These are phyloP conservation scores for Ceyx cyanopectus DNA, from an alignment of 2,113 vertebrate genomes.

Conservation along the genomic window DNA sequence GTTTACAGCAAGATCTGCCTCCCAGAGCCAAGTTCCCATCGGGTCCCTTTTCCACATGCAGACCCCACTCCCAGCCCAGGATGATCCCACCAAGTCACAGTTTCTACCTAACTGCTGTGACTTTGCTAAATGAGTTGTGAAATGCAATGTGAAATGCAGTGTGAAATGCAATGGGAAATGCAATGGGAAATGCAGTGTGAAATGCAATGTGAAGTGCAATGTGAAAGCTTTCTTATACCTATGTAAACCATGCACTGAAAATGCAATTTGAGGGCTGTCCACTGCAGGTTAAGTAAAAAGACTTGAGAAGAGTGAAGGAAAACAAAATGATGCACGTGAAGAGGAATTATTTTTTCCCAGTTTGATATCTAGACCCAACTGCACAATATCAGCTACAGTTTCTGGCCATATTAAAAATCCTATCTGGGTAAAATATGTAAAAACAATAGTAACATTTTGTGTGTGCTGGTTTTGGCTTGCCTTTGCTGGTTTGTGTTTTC, in stretches of 20 bases:
- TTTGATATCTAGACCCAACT: background rate
- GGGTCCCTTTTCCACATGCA: slow-evolving; percentile 16
- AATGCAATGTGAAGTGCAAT: background rate
- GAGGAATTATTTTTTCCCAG: background rate
- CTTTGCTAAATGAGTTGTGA: slow-evolving; percentile 32
- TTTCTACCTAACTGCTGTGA: background rate
- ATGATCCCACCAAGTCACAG: slow-evolving; percentile 42
- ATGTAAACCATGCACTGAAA: slow-evolving; percentile 27
- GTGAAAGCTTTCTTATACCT: slow-evolving; percentile 13
- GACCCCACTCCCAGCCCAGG: background rate
- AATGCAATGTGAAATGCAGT: background rate
- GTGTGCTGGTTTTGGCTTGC: slow-evolving; percentile 44
- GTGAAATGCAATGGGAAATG: background rate
- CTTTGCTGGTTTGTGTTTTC: slow-evolving; percentile 39
- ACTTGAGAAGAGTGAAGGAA: background rate
- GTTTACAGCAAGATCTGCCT: slow-evolving; percentile 34
- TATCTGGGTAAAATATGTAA: slow-evolving; percentile 1
- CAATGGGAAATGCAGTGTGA: background rate
- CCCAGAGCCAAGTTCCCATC: slow-evolving; percentile 57
- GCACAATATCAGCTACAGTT: slow-evolving; percentile 9
- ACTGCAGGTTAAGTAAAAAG: background rate
- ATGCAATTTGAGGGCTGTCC: background rate
- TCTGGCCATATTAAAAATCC: slow-evolving; percentile 22
- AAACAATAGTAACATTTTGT: slow-evolving; percentile 36
- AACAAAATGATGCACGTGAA: background rate